A percentile compares a stretch with the other conserved stretches of the same genome.
Conservation (phyloP, 2,888 invertebrate genomes). For the Luperina testacea region DNA sequence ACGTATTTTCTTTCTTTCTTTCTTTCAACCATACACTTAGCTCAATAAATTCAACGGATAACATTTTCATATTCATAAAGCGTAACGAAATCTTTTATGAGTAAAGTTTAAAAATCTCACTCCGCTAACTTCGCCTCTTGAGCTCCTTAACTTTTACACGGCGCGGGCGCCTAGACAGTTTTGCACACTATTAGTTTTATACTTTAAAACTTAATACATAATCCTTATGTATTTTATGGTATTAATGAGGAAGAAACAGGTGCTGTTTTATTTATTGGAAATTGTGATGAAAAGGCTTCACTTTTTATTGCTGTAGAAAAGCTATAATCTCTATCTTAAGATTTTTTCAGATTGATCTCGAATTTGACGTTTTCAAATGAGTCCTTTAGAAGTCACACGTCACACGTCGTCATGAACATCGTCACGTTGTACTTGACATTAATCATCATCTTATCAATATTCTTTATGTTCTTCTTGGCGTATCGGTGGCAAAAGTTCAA, state of each 20-base stretch:
- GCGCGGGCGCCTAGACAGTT: conserved; percentile 74
- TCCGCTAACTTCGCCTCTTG: conserved; percentile 68
- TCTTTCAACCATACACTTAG: conserved; percentile 51
- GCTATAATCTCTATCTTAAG: neutral
- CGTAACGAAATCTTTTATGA: conserved; percentile 84
- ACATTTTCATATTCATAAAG: conserved; percentile 83
- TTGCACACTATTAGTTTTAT: conserved; percentile 78
- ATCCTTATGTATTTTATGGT: conserved; percentile 55
- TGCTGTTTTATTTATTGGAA: conserved; percentile 29
- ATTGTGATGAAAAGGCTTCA: conserved; percentile 2
- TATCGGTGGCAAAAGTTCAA: too few relatives aligned
- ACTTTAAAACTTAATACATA: conserved; percentile 67
- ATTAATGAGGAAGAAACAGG: conserved; percentile 46
- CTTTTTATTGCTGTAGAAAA: neutral
- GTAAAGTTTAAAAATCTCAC: conserved; percentile 85
- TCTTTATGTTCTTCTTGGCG: too few relatives aligned
- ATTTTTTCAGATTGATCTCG: neutral
- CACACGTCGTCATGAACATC: neutral
- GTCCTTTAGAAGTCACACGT: neutral
- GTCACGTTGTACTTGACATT: neutral
- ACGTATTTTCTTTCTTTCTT: too few relatives aligned
- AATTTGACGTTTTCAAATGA: neutral
- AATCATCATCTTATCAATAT: neutral
- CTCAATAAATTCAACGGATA: conserved; percentile 75
- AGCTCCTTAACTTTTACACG: conserved; percentile 74